Evolutionary conservation across 2,797 vertebrate genomes (phyloP).

Genomic region (Darevskia mixta): DNA sequence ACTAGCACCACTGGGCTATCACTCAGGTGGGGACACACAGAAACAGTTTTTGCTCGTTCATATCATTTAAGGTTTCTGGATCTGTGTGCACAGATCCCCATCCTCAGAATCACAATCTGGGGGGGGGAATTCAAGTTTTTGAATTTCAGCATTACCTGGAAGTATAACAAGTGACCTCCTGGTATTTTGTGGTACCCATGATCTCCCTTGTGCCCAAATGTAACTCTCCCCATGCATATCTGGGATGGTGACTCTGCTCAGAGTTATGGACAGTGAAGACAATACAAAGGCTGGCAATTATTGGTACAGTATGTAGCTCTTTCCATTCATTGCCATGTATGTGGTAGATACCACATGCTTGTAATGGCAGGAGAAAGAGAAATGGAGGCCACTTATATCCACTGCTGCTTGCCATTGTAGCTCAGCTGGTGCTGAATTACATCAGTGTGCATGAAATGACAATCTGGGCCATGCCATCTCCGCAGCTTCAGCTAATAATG

Average conservation of each 20-base stretch:
- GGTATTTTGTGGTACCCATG: no score
- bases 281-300: not conserved
- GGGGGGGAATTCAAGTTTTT: not conserved
- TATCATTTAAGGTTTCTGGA: not conserved
- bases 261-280: not conserved
- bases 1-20: no score
- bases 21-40: not conserved
- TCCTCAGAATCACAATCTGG: not conserved
- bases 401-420: conserved; percentile 23
- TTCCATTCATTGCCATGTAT: conserved; percentile 19
- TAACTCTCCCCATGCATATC: not conserved
- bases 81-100: not conserved
- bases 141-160: not conserved
- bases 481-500: conserved; percentile 51
- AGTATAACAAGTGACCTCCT: not conserved
- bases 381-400: conserved; percentile 29
- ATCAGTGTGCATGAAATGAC: conserved; percentile 48
- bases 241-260: not conserved
- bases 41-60: not conserved
- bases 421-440: conserved; percentile 53
- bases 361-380: conserved; percentile 17
- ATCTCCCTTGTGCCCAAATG: no score
- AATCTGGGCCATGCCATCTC: conserved; percentile 36
- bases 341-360: not conserved
- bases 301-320: conserved; percentile 10